Conservation (phyloP, 2,113 vertebrate genomes). For the Hydrolagus affinis region DNA sequence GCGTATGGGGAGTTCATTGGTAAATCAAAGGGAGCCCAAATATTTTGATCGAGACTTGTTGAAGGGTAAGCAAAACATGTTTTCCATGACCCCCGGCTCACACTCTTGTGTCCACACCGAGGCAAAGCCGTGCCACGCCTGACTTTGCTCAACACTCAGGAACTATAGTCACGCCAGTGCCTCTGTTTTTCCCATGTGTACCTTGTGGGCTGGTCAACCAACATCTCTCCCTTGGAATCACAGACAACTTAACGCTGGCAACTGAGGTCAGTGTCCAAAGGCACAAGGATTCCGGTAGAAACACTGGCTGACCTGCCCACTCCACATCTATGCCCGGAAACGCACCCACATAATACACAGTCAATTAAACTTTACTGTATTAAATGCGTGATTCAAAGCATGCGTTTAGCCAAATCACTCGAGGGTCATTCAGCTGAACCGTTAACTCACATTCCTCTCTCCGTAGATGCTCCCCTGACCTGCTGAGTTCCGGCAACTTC, state of each 20-base stretch:
- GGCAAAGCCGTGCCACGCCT: not conserved
- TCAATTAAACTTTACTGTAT: no score
- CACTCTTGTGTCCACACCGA: not conserved
- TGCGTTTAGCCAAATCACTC: no score
- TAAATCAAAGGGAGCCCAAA: conserved; percentile 3
- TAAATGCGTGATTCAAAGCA: no score
- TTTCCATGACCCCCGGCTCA: not conserved
- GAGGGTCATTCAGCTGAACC: no score
- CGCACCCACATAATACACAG: no score
- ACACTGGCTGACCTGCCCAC: no score
- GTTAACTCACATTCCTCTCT: no score
- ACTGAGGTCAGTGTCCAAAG: not conserved
- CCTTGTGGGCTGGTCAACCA: not conserved
- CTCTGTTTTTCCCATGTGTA: no score
- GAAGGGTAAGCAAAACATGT: not conserved
- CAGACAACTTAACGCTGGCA: not conserved
- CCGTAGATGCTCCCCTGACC: no score
- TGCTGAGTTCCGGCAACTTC: no score
- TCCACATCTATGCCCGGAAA: no score
- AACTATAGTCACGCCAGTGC: not conserved
- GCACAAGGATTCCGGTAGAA: no score
- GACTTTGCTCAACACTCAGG: not conserved
- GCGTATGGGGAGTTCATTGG: not conserved
- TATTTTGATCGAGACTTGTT: not conserved
- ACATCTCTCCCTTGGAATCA: not conserved